Percentiles rank a stretch among this genome's conserved stretches.
Evolutionary conservation across 2,797 vertebrate species (phyloP).

Genomic region (Bradypodion ventrale): DNA sequence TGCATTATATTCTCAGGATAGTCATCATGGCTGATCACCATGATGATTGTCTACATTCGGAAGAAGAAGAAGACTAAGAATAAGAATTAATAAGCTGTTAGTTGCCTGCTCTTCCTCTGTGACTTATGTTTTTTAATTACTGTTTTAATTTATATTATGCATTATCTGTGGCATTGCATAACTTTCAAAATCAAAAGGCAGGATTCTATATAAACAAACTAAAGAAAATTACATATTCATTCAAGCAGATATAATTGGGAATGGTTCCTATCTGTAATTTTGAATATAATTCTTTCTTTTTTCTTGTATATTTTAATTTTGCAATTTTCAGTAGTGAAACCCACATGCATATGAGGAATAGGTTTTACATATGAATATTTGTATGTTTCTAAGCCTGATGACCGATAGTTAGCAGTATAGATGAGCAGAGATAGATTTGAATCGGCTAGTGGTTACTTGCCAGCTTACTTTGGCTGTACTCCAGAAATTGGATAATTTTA

Average conservation of each 20-base stretch:
- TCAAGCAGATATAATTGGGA: not conserved
- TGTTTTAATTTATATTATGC: conserved; percentile 21
- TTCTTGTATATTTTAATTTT: not conserved
- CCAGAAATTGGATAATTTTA: not conserved
- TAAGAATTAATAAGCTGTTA: conserved; percentile 25
- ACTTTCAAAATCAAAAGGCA: conserved; percentile 14
- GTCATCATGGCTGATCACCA: too few relatives aligned
- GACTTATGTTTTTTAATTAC: conserved; percentile 15
- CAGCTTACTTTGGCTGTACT: not conserved
- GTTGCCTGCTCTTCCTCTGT: not conserved
- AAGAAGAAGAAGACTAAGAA: too few relatives aligned
- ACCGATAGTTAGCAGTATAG: not conserved
- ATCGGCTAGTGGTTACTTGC: not conserved
- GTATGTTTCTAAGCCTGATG: not conserved
- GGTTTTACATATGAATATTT: not conserved
- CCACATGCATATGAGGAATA: not conserved
- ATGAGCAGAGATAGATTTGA: not conserved
- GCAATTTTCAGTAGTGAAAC: not conserved
- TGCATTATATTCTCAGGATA: too few relatives aligned
- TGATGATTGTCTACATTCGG: too few relatives aligned
- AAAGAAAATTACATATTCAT: not conserved
- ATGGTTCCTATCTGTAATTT: not conserved
- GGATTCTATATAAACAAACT: not conserved
- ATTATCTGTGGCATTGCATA: not conserved
- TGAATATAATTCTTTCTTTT: not conserved